Conservation (phyloP, 2,113 vertebrate genomes). For the Platichthys flesus region DNA sequence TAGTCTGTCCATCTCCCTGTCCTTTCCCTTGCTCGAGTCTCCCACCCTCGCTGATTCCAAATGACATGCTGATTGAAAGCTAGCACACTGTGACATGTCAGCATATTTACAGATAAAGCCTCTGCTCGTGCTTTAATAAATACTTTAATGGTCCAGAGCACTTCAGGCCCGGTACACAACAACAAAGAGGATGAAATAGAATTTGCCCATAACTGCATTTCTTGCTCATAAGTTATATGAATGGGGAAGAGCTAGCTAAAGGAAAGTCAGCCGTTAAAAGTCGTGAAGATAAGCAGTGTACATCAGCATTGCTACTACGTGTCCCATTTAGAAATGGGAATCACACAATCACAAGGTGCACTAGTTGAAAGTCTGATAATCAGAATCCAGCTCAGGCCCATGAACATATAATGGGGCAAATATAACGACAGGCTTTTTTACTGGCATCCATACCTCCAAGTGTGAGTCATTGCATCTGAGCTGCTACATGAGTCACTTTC, state of each 20-base stretch:
- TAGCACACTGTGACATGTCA: constrained; percentile 59
- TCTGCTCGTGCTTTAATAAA: constrained; percentile 34
- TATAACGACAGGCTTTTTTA: background rate
- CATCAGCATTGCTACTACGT: background rate
- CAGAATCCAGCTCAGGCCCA: constrained; percentile 4
- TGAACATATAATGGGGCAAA: constrained; percentile 9
- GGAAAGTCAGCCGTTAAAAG: background rate
- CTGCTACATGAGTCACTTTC: constrained; percentile 5
- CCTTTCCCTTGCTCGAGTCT: background rate
- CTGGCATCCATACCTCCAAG: background rate
- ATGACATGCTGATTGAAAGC: constrained; percentile 60
- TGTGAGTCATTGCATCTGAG: constrained; percentile 6
- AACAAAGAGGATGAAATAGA: constrained; percentile 6
- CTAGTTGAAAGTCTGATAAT: background rate
- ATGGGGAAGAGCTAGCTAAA: background rate
- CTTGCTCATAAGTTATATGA: background rate
- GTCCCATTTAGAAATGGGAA: constrained; percentile 2
- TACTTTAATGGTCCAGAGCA: constrained; percentile 28
- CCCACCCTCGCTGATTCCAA: constrained; percentile 23
- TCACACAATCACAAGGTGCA: background rate
- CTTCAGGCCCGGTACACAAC: constrained; percentile 1
- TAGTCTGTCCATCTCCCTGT: constrained; percentile 51
- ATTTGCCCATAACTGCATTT: background rate
- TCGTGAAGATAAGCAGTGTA: background rate
- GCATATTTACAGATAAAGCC: constrained; percentile 63